Evolutionary conservation across 2,888 invertebrate genomes (phyloP), one percentile per base, ranked within the genome.

Genomic region (Serripes groenlandicus): DNA sequence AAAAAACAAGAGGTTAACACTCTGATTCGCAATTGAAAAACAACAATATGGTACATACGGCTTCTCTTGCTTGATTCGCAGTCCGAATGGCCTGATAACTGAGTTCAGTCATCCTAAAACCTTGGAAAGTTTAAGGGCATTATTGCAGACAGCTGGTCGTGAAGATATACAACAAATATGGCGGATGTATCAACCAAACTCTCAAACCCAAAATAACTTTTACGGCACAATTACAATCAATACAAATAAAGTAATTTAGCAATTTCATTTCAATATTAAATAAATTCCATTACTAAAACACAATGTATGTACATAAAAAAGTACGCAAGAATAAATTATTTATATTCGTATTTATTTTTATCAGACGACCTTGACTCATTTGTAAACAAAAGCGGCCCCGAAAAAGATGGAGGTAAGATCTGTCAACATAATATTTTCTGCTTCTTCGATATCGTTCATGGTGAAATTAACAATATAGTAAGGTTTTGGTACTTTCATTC

Each of bases 11-110:
- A n/a, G n/a, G n/a, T n/a, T n/a, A n/a, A n/a, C n/a, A n/a, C n/a
- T n/a, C n/a, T n/a, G n/a, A n/a, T n/a, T n/a, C n/a, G n/a, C n/a
- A n/a, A n/a, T n/a, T n/a, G n/a, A n/a, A n/a, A n/a, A n/a, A n/a
- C n/a, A n/a, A n/a, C n/a, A n/a, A 21, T 56, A 78, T 30, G 49
- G 64, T 21, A 85, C 91, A 90, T 90, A 94, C 94, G 74, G 94
- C 94, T 91, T 94, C 94, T 89, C 94, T 87, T 30, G 94, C 94
- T 85, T 94, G 93, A 77, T 94, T 94, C 34, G 94, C 94, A 69
- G 92, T 92, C 77, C 94, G 86, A 77, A 94, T 94, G 21, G 91
- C 86, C 82, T 94, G 94, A 85, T 94, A 94, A 87, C 94, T 94
- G 54, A 94, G 85, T 85, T 93, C 94, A 64, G 92, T 87, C 91